These are phyloP conservation scores for Sakesphorus luctuosus DNA, from an alignment of 2,113 vertebrate species.

Conservation along the genomic window DNA sequence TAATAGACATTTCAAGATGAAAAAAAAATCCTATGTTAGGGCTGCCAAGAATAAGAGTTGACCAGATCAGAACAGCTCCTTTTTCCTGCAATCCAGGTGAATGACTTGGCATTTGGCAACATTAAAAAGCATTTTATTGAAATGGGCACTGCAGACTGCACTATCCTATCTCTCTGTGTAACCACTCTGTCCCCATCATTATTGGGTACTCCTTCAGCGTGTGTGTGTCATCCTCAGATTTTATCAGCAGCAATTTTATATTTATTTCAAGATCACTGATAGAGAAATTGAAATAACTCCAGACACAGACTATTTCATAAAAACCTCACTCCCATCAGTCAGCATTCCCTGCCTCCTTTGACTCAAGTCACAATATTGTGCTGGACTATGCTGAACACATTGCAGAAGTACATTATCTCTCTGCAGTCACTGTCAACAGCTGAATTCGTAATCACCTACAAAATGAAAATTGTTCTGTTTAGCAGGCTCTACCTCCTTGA, in stretches of 20 bases:
- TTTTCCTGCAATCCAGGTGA: not conserved
- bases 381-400: not conserved
- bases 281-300: conserved; percentile 13
- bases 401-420: not conserved
- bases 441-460: not conserved
- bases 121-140: conserved; percentile 11
- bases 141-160: not conserved
- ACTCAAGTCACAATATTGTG: not conserved
- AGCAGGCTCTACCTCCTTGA: not conserved
- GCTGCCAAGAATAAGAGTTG: not conserved
- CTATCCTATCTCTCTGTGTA: not conserved
- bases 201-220: not conserved
- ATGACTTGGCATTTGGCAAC: not conserved
- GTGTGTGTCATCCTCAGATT: conserved; percentile 16
- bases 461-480: conserved; percentile 7
- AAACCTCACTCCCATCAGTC: not conserved
- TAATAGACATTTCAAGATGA: not conserved
- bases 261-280: not conserved
- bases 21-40: not conserved
- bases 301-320: not conserved
- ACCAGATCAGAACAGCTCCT: not conserved
- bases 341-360: not conserved
- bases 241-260: conserved; percentile 25
- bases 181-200: not conserved
- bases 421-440: not conserved